These are phyloP conservation scores for Arizona elegans DNA, from an alignment of 2,113 vertebrate species.

Conservation along the genomic window DNA sequence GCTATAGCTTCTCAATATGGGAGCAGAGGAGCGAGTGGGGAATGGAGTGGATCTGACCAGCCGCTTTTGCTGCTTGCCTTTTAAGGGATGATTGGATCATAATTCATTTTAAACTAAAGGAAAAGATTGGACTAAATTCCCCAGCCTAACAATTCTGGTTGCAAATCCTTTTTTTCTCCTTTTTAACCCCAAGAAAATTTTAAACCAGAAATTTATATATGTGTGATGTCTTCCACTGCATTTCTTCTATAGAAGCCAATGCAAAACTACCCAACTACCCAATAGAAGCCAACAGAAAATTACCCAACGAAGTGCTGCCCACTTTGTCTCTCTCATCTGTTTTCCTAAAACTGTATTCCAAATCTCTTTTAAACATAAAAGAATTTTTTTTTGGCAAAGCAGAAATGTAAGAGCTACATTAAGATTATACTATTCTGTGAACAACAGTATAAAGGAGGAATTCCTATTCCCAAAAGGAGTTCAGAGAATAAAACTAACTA, in stretches of 20 bases:
- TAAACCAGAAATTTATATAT: neutral
- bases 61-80: neutral
- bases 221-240: neutral
- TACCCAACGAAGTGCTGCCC: neutral
- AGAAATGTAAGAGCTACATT: too few species aligned
- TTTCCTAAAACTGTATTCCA: too few species aligned
- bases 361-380: too few species aligned
- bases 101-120: neutral
- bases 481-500: too few species aligned
- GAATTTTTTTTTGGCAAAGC: too few species aligned
- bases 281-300: neutral
- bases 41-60: neutral
- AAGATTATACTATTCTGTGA: too few species aligned
- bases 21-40: too few species aligned
- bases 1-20: neutral
- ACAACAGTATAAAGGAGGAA: too few species aligned
- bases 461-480: too few species aligned
- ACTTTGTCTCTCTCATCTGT: neutral
- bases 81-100: neutral
- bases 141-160: neutral
- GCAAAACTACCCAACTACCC: neutral
- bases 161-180: neutral
- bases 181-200: neutral
- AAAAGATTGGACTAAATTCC: neutral
- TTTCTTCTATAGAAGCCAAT: neutral